Percentiles rank a stretch among this genome's conserved stretches.
Conservation (phyloP, 2,888 invertebrate genomes). For the Drosophila melanocephala region DNA sequence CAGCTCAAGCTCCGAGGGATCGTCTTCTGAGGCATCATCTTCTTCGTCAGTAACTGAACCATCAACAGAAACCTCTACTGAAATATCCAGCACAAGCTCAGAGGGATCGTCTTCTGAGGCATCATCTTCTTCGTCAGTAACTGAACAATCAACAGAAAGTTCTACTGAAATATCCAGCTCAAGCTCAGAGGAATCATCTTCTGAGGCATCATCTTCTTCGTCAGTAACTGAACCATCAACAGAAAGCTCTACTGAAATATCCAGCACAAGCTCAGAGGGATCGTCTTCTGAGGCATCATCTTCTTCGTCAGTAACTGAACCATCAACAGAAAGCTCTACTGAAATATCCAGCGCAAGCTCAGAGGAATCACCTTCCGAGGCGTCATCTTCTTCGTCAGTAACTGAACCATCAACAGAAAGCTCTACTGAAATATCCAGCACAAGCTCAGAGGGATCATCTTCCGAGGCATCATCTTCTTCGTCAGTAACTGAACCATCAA, state of each 20-base stretch:
- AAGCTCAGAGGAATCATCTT: background rate
- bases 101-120: background rate
- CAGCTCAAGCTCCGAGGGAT: background rate
- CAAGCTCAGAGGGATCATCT: background rate
- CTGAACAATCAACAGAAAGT: conserved; percentile 4
- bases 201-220: background rate
- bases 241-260: conserved; percentile 3
- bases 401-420: background rate
- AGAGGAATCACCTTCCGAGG: background rate
- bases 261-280: background rate
- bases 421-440: conserved; percentile 1
- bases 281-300: background rate
- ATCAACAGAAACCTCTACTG: background rate
- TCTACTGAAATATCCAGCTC: conserved; percentile 6
- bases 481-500: background rate
- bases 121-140: background rate
- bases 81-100: background rate
- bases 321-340: conserved; percentile 3
- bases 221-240: background rate
- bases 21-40: background rate
- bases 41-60: background rate
- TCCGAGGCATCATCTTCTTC: background rate
- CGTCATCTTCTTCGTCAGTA: background rate
- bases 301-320: background rate
- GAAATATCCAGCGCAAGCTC: conserved; percentile 1